Evolutionary conservation across 2,113 vertebrate species (phyloP).

Genomic region (sheep (Ovis aries)): ARS-UI_Ramb_v3.0 NC_056063.1:17063001-17063500

Average conservation of each 20-base stretch:
- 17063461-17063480: not conserved
- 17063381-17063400: not conserved
- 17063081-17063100: conserved; percentile 20
- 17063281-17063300: not conserved
- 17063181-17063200: not conserved
- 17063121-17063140: not conserved
- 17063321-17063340: not conserved
- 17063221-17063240: not conserved
- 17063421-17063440: not conserved
- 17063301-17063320: not conserved
- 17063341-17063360: not conserved
- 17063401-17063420: not conserved
- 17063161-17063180: not conserved
- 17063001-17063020: not conserved
- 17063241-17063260: fast-evolving
- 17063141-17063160: not conserved
- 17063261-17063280: not conserved
- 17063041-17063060: not conserved
- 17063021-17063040: not conserved
- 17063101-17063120: not conserved
- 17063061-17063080: not conserved
- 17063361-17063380: not conserved
- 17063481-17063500: fast-evolving
- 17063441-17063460: not conserved
- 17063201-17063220: fast-evolving